Evolutionary conservation across 2,113 vertebrate genomes (phyloP).

Genomic region (Halcyon senegalensis): DNA sequence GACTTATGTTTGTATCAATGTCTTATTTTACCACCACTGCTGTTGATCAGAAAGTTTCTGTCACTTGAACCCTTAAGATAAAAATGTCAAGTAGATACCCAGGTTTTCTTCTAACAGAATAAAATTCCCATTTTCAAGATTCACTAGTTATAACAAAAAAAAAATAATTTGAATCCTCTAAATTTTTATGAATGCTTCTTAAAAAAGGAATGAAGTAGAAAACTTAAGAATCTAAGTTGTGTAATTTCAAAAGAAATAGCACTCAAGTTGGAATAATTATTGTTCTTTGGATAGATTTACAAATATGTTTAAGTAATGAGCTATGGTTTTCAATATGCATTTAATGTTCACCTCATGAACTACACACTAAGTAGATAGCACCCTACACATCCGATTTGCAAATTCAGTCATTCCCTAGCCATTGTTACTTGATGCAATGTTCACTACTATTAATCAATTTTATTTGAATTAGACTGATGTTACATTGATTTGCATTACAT

Average conservation of each 20-base stretch:
- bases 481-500: not conserved
- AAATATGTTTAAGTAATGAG: not conserved
- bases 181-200: not conserved
- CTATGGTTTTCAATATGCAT: not conserved
- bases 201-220: not conserved
- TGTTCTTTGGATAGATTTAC: not conserved
- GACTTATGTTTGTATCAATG: not conserved
- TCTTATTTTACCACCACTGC: not conserved
- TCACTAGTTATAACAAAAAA: not conserved
- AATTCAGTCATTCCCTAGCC: not conserved
- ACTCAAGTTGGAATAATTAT: not conserved
- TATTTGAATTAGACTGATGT: slow-evolving; percentile 23
- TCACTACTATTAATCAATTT: not conserved
- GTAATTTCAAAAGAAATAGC: not conserved
- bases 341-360: not conserved
- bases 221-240: not conserved
- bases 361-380: not conserved
- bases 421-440: not conserved
- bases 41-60: not conserved
- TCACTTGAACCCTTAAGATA: not conserved
- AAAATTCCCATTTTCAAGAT: not conserved
- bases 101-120: not conserved
- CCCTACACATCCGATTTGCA: not conserved
- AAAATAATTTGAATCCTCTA: not conserved
- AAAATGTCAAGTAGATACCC: not conserved